Percentiles rank a stretch among this genome's conserved stretches.
These are phyloP conservation scores for Isaurus tuberculatus DNA, from an alignment of 92 coral and sea anemone genomes.

Conservation along the genomic window DNA sequence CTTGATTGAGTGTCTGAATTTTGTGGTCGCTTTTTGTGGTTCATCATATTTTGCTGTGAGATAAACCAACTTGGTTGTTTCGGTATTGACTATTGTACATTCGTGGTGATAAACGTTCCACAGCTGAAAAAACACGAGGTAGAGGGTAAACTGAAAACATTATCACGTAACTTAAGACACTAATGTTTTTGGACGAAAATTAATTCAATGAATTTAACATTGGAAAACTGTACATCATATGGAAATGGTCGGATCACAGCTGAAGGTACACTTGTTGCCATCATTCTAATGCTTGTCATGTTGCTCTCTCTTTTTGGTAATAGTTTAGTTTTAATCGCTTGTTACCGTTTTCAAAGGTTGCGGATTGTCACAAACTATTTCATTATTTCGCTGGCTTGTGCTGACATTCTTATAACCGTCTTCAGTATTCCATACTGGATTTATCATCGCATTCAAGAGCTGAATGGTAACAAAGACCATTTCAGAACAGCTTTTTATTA, in stretches of 20 bases:
- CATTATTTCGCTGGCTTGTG: slow-evolving; percentile 79
- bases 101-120: neutral
- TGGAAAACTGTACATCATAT: neutral
- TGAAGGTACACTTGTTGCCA: slow-evolving; percentile 2
- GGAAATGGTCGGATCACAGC: neutral
- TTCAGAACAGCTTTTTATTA: slow-evolving; percentile 55
- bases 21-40: neutral
- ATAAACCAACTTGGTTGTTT: neutral
- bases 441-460: slow-evolving; percentile 35
- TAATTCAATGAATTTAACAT: slow-evolving; percentile 4
- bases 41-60: neutral
- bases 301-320: slow-evolving; percentile 76
- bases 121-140: slow-evolving; percentile 19
- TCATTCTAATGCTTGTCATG: slow-evolving; percentile 57
- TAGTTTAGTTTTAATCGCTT: slow-evolving; percentile 73
- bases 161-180: neutral
- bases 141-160: neutral
- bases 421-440: slow-evolving; percentile 82
- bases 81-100: neutral
- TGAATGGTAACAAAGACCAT: slow-evolving; percentile 15
- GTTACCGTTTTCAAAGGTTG: slow-evolving; percentile 68
- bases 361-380: slow-evolving; percentile 85
- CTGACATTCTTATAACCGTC: slow-evolving; percentile 70
- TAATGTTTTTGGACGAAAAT: neutral
- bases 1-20: neutral